Evolutionary conservation across 2,113 vertebrate species (phyloP), one percentile per base, ranked within the genome.

Genomic region (Paradoxurus hermaphroditus): DNA sequence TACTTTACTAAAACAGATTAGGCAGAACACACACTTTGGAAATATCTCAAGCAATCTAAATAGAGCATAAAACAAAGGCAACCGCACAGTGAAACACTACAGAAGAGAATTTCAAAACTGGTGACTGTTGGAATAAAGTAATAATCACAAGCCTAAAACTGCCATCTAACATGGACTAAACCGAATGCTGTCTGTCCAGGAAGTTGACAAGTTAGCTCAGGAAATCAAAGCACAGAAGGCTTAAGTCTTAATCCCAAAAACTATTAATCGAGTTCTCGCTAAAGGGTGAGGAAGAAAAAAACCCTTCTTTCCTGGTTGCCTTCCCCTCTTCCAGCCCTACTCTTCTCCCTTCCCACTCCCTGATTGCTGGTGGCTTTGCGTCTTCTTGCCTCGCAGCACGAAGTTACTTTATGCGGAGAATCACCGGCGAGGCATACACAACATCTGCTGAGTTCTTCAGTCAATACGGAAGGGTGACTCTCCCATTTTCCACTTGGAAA

Each of bases 1-100:
- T 44, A 79, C 15, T 90, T 92, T 46, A 86, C 36, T 90, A 23
- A 96, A 91, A 96, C 23, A 91, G 10, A 81, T 63, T 77, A 79
- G n/a, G 34, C 21, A 62, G n/a, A 91, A 94, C 29, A 95, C 90
- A 53, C 3, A 78, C 16, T 87, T 93, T 3, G 77, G 36, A 75
- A 84, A 91, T 63, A 31, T 67, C 90, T 87, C 79, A 82, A 90
- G 39, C 23, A 62, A 75, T 34, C 72, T 81, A 93, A 86, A 67
- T 36, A 88, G 53, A 90, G 65, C 56, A 78, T 18, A 87, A 63
- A 85, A 94, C 84, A 78, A 84, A 78, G 72, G 49, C 72, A 95
- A 41, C 18, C 4, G 21, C 67, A 88, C 29, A 84, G 34, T 23
- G 39, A 31, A 77, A 25, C 25, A 70, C 39, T 2, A 7, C 1